Evolutionary conservation across 2,113 vertebrate species (phyloP).

Genomic region (Chitala chitala): DNA sequence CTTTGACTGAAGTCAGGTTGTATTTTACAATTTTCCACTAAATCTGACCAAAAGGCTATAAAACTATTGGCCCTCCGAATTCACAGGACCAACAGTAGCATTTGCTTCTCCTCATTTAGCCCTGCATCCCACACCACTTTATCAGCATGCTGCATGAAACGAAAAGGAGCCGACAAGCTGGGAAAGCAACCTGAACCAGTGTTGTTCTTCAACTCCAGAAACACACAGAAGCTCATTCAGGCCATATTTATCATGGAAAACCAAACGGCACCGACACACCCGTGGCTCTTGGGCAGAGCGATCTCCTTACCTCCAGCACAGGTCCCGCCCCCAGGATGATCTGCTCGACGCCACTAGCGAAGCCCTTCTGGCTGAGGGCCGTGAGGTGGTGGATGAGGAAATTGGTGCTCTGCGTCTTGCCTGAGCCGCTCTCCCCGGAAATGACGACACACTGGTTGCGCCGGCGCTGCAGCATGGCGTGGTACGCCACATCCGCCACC

Average conservation of each 20-base stretch:
- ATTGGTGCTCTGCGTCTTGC: conserved; percentile 98
- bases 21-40: too few species aligned
- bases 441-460: conserved; percentile 97
- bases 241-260: background rate
- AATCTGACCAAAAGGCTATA: background rate
- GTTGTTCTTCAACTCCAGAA: too few species aligned
- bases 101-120: too few species aligned
- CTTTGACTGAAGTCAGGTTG: background rate
- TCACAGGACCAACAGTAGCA: background rate
- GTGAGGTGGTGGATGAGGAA: conserved; percentile 98
- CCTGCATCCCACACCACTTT: background rate
- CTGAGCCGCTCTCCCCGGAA: conserved; percentile 94
- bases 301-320: conserved; percentile 85
- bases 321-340: conserved; percentile 97
- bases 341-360: conserved; percentile 96
- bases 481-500: conserved; percentile 93
- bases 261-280: background rate
- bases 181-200: too few species aligned
- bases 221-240: background rate
- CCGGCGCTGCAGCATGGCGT: conserved; percentile 89
- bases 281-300: too few species aligned
- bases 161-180: background rate
- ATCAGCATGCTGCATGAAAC: background rate
- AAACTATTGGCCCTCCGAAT: background rate
- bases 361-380: conserved; percentile 96